Evolutionary conservation across 1,140 invertebrate genomes (phyloP), one percentile per base, ranked within the genome.

Genomic region (Himalopsyche phryganea): DNA sequence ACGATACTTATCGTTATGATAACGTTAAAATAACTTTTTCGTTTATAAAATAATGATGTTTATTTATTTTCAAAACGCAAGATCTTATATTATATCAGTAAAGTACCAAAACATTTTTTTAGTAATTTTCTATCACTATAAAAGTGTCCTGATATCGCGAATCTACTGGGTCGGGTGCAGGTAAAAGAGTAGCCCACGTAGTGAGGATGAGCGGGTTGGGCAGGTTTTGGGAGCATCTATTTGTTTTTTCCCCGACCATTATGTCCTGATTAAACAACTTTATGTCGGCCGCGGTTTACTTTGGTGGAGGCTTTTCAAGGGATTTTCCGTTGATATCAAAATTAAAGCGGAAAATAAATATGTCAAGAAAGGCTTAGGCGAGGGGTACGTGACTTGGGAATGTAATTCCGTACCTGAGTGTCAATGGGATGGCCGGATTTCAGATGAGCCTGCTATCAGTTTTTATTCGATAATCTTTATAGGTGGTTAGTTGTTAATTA

Each of bases 181-280:
- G 23, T 28, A 28, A 28, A 28, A 28, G n/a, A 28, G 23, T 9
- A 9, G 9, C 23, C 23, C 42, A 10, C n/a, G 42, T 45, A 11
- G 7, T 5, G 42, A 45, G 42, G 42, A 19, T n/a, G 42, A 23
- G 15, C 28, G 52, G 52, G 23, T 19, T 10, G 15, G 15, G 19
- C 17, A 4, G 20, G n/a, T n/a, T n/a, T n/a, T n/a, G 7, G 32
- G 47, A 20, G 11, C 20, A 35, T 45, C 28, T 60, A 60, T 60
- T 60, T 60, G 58, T 53, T 53, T 48, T 60, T 46, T 60, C 45
- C 42, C 50, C 58, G 52, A 60, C 58, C 58, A 60, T 60, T 60
- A 60, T 60, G 58, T 60, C 52, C 58, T 60, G 58, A 60, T 60
- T 60, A 60, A 54, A 60, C 58, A 60, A 60, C 58, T 54, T 60